A percentile compares a stretch with the other conserved stretches of the same genome.
Conservation (phyloP, 2,113 vertebrate species). For the Neogale vison region DNA sequence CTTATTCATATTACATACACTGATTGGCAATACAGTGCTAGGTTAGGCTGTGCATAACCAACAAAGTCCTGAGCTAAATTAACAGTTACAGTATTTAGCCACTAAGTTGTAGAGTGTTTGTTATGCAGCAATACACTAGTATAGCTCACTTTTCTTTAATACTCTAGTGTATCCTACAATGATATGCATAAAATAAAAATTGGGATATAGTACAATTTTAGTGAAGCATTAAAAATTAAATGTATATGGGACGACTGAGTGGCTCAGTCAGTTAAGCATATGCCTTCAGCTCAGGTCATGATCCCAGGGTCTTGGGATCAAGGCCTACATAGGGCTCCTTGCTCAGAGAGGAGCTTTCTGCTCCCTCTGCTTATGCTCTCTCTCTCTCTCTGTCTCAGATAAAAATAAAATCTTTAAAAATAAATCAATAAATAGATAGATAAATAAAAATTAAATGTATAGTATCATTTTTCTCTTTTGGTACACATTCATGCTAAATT, state of each 20-base stretch:
- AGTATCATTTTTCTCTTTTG: conserved; percentile 20
- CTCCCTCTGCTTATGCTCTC: too few relatives aligned
- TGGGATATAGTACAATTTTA: background rate
- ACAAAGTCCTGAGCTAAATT: background rate
- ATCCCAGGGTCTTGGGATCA: too few relatives aligned
- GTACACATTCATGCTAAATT: background rate
- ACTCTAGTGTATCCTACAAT: background rate
- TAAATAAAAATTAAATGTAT: background rate
- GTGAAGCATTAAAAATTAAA: background rate
- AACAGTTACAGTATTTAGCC: background rate
- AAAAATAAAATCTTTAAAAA: too few relatives aligned
- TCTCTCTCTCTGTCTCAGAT: too few relatives aligned
- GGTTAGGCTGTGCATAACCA: background rate
- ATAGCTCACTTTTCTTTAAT: background rate
- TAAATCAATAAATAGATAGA: too few relatives aligned
- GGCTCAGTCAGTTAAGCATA: too few relatives aligned
- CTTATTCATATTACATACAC: background rate
- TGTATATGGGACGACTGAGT: background rate
- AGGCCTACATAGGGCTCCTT: too few relatives aligned
- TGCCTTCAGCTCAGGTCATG: too few relatives aligned
- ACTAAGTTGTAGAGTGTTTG: background rate
- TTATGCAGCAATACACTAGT: background rate
- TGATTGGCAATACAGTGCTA: background rate
- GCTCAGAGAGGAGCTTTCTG: too few relatives aligned
- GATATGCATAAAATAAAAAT: background rate